Conservation (phyloP, 2,797 vertebrate genomes). For the Esox lucius region DNA sequence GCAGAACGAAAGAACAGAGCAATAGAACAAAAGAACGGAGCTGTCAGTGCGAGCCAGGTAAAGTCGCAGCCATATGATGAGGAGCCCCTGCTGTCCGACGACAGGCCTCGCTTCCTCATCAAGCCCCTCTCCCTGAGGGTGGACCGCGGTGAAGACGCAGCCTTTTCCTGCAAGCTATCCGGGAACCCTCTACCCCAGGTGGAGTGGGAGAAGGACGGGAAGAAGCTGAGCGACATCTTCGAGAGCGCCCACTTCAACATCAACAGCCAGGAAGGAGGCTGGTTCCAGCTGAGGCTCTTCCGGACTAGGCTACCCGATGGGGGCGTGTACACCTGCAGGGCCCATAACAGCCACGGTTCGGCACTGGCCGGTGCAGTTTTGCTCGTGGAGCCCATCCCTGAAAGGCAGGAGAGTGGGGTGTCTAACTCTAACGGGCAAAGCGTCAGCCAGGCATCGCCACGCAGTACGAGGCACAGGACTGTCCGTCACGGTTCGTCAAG, state of each 20-base stretch:
- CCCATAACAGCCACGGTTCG: conserved; percentile 77
- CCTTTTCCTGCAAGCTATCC: conserved; percentile 84
- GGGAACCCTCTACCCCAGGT: conserved; percentile 80
- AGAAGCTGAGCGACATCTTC: conserved; percentile 86
- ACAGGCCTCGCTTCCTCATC: conserved; percentile 80
- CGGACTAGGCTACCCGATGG: conserved; percentile 81
- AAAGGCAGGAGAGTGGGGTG: conserved; percentile 56
- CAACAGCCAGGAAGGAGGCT: conserved; percentile 70
- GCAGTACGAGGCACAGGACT: conserved; percentile 42
- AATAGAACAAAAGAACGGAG: conserved; percentile 24
- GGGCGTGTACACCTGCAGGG: conserved; percentile 91
- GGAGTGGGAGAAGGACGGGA: conserved; percentile 92
- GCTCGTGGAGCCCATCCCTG: conserved; percentile 76
- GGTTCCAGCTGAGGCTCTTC: conserved; percentile 86
- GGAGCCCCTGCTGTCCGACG: conserved; percentile 46
- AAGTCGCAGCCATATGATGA: conserved; percentile 41
- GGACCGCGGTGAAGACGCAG: conserved; percentile 83
- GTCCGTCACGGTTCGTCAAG: conserved; percentile 48
- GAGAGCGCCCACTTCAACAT: conserved; percentile 86
- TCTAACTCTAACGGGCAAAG: conserved; percentile 51
- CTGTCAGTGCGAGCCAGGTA: conserved; percentile 27
- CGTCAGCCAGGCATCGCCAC: conserved; percentile 57
- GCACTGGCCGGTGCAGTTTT: conserved; percentile 86
- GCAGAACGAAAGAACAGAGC: conserved; percentile 33
- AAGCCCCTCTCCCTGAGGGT: conserved; percentile 83